Evolutionary conservation across 1,140 invertebrate species (phyloP), one percentile per base, ranked within the genome.

Genomic region (Dendroctonus ponderosae): DNA sequence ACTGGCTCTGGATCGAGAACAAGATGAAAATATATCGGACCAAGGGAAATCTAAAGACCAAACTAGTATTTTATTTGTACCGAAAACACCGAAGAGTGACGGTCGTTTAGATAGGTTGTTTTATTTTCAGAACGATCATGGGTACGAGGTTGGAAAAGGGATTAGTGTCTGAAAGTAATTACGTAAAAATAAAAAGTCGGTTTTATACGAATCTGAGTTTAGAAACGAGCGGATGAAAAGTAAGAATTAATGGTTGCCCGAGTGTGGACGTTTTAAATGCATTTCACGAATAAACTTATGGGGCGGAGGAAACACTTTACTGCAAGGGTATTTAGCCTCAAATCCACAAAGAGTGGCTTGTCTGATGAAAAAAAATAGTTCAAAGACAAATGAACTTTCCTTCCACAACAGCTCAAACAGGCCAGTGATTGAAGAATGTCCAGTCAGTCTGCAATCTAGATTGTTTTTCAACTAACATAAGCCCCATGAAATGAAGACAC

Each of bases 81-180:
- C 15, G 46, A 50, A 61, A 50, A 38, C 14, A 37, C 38, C 11
- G 46, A 61, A 40, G 48, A 61, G 44, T 61, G 58, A 61, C 58
- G 58, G 58, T 61, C 48, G 58, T 54, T 54, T 39, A 54, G 52
- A 38, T 39, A 54, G 8, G 37, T 54, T 54, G 14, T 61, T 61
- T 61, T 61, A 61, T 61, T 61, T 61, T 58, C 42, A 48, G 58
- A 39, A 61, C 52, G 52, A 54, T 54, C 52, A 54, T 54, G 52
- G 9, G 52, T 40, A 61, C 58, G 58, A 50, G 44, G 37, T 50
- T 61, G 58, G 48, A 50, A 61, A 49, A 40, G 38, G 58, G 58
- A 61, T 61, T 61, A 61, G 50, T 48, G 58, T 49, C 37, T 61
- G 46, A 61, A 61, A 61, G 58, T 50, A 61, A 61, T 61, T 49